A percentile compares a stretch with the other conserved stretches of the same genome.
phyloP scores from a whole-genome alignment of 2,888 invertebrate genomes.

The Andricus curvator region DNA sequence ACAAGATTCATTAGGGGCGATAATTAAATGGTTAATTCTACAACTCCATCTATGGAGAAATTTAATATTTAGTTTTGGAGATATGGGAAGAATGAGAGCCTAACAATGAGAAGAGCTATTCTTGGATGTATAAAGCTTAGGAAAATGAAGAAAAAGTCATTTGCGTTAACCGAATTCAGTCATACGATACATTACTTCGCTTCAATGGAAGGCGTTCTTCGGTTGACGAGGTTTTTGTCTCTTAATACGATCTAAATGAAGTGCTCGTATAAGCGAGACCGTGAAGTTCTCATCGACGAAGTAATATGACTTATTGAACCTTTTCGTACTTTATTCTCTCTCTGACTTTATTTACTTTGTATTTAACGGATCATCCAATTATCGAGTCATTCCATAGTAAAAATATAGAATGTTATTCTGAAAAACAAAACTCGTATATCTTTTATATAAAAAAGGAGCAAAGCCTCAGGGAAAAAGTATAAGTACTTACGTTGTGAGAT shows the following conservation, averaged over 20 bases:
- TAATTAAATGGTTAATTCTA: background rate
- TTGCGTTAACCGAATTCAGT: conserved; percentile 36
- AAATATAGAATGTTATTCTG: background rate
- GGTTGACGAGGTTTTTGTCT: conserved; percentile 59
- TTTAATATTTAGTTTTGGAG: background rate
- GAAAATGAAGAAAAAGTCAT: conserved; percentile 32
- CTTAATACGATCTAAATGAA: conserved; percentile 62
- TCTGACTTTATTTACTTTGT: conserved; percentile 19
- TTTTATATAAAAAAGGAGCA: too few species aligned
- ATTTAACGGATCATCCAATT: background rate
- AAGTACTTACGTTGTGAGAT: background rate
- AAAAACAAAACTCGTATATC: background rate
- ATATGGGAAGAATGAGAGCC: background rate
- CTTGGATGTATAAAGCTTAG: conserved; percentile 13
- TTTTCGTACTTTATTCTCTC: conserved; percentile 7
- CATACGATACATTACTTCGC: conserved; percentile 43
- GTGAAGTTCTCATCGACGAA: conserved; percentile 44
- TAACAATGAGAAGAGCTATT: background rate
- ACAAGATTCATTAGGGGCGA: background rate
- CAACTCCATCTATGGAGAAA: background rate
- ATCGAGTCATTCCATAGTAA: background rate
- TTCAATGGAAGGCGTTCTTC: conserved; percentile 52
- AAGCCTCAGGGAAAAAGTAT: too few species aligned
- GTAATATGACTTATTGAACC: conserved; percentile 46
- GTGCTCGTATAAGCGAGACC: conserved; percentile 50